Conservation (phyloP, 1,140 invertebrate species). For the Apis laboriosa region DNA sequence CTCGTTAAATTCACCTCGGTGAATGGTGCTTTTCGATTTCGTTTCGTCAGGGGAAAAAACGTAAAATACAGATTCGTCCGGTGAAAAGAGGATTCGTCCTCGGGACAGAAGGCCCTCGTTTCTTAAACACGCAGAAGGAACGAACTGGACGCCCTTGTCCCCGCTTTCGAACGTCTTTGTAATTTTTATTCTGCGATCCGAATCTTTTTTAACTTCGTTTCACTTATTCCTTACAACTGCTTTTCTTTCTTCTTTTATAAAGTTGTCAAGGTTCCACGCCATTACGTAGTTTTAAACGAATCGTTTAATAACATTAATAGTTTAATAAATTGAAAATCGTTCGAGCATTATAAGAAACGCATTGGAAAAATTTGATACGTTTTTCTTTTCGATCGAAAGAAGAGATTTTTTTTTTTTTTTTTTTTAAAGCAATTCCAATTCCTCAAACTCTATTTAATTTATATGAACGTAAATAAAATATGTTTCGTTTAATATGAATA, state of each 20-base stretch:
- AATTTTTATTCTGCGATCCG: not conserved
- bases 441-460: too few species aligned
- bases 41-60: not conserved
- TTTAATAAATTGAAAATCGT: too few species aligned
- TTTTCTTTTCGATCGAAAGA: too few species aligned
- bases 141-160: constrained; percentile 48
- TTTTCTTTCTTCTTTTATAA: not conserved
- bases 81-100: constrained; percentile 29
- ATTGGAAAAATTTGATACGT: too few species aligned
- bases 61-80: not conserved
- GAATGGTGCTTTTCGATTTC: not conserved
- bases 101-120: constrained; percentile 33
- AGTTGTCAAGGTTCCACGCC: not conserved
- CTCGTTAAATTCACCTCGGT: not conserved
- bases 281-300: not conserved
- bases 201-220: not conserved
- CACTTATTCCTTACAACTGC: not conserved
- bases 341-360: too few species aligned
- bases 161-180: constrained; percentile 19
- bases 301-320: too few species aligned
- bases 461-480: too few species aligned
- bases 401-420: too few species aligned
- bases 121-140: constrained; percentile 7
- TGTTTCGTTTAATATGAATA: too few species aligned
- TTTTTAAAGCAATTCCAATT: too few species aligned